phyloP scores from a whole-genome alignment of 2,113 vertebrate genomes.

The Pantherophis guttatus region DNA sequence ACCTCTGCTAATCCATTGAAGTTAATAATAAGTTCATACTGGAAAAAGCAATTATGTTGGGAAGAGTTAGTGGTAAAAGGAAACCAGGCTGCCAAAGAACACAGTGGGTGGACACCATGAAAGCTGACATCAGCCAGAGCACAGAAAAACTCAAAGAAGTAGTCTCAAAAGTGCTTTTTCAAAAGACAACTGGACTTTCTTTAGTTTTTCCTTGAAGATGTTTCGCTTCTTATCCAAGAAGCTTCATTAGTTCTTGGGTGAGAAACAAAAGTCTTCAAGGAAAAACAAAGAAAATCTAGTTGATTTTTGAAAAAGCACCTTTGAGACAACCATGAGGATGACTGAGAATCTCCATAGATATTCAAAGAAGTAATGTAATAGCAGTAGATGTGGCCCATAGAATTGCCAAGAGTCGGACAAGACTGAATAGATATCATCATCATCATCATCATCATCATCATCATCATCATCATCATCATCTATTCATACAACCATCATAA shows the following conservation, averaged over 20 bases:
- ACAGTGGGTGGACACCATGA: background rate
- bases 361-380: background rate
- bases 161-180: background rate
- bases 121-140: background rate
- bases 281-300: background rate
- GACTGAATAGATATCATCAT: background rate
- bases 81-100: background rate
- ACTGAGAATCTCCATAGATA: background rate
- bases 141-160: background rate
- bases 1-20: background rate
- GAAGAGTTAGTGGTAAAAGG: background rate
- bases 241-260: background rate
- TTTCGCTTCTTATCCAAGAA: background rate
- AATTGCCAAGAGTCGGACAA: background rate
- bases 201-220: background rate
- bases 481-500: background rate
- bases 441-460: too few relatives aligned
- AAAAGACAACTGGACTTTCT: background rate
- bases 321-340: background rate
- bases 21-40: background rate
- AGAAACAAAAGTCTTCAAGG: background rate
- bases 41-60: background rate
- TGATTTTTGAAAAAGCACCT: background rate
- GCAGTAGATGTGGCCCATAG: background rate
- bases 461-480: too few relatives aligned